Evolutionary conservation across 64 coral and sea anemone species (phyloP).

Genomic region (Astreopora myriophthalma): DNA sequence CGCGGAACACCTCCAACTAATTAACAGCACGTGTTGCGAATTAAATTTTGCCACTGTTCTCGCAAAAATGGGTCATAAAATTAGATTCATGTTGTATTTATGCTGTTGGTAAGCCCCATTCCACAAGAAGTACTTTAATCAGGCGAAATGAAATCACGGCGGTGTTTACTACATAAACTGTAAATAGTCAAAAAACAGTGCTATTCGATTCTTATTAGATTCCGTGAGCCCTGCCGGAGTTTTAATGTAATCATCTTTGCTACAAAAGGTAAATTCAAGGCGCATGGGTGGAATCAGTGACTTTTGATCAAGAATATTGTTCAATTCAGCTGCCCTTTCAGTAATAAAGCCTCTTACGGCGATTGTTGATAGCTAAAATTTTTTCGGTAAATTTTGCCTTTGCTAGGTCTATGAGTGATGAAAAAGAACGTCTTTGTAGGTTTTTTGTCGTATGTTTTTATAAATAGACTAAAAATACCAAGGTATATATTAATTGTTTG

Average conservation of each 20-base stretch:
- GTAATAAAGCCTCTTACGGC: background rate
- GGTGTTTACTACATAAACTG: background rate
- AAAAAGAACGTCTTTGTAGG: too few relatives aligned
- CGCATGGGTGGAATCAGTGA: background rate
- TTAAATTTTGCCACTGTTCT: background rate
- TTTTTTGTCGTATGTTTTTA: too few relatives aligned
- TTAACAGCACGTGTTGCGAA: background rate
- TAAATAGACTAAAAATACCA: background rate
- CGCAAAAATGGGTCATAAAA: background rate
- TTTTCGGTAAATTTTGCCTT: background rate
- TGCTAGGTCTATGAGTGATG: background rate
- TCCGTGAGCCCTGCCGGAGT: background rate
- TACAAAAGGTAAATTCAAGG: background rate
- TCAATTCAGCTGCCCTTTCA: background rate
- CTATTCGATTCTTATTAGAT: slow-evolving; percentile 9
- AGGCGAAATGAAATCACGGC: background rate
- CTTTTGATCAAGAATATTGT: background rate
- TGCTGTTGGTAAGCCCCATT: background rate
- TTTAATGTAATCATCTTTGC: too few relatives aligned
- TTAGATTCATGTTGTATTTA: background rate
- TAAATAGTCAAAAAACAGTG: background rate
- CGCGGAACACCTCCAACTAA: background rate
- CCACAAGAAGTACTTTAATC: background rate
- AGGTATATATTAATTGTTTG: background rate
- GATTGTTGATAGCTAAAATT: background rate